These are phyloP conservation scores for Drosophila robusta DNA, from an alignment of 2,888 invertebrate species.

Conservation along the genomic window DNA sequence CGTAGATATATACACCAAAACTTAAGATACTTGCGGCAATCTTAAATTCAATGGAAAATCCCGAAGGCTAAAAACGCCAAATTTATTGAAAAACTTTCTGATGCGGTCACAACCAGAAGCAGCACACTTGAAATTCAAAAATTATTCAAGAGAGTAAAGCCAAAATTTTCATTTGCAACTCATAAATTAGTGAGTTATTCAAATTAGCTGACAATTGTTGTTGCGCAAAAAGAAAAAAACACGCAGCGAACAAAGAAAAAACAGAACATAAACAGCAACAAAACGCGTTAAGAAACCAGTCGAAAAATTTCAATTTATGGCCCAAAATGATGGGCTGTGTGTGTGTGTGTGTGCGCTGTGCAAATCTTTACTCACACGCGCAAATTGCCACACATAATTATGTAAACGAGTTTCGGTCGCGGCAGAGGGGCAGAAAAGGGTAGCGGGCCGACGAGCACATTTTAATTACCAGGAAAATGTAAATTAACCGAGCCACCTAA, in stretches of 20 bases:
- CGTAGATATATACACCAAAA: not conserved
- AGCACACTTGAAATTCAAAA: constrained; percentile 40
- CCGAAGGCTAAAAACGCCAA: constrained; percentile 27
- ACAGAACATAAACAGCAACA: constrained; percentile 14
- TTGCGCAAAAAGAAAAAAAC: constrained; percentile 11
- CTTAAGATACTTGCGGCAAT: not conserved
- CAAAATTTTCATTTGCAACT: constrained; percentile 23
- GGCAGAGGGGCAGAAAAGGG: not conserved
- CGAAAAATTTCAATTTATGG: constrained; percentile 49
- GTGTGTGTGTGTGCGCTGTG: constrained; percentile 34
- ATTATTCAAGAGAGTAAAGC: constrained; percentile 27
- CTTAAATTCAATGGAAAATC: constrained; percentile 8
- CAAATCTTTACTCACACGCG: constrained; percentile 69
- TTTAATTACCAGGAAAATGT: constrained; percentile 80
- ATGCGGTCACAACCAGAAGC: not conserved
- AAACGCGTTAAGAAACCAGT: constrained; percentile 18
- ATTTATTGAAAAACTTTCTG: constrained; percentile 42
- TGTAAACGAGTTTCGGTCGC: constrained; percentile 64
- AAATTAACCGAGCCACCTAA: constrained; percentile 76
- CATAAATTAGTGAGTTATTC: constrained; percentile 31
- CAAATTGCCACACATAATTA: constrained; percentile 81
- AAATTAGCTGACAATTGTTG: constrained; percentile 55
- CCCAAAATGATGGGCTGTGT: constrained; percentile 37
- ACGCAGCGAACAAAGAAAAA: constrained; percentile 8
- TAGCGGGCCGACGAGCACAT: constrained; percentile 56